These are phyloP conservation scores for Calidris pygmaea DNA, from an alignment of 2,113 vertebrate genomes.

Conservation along the genomic window DNA sequence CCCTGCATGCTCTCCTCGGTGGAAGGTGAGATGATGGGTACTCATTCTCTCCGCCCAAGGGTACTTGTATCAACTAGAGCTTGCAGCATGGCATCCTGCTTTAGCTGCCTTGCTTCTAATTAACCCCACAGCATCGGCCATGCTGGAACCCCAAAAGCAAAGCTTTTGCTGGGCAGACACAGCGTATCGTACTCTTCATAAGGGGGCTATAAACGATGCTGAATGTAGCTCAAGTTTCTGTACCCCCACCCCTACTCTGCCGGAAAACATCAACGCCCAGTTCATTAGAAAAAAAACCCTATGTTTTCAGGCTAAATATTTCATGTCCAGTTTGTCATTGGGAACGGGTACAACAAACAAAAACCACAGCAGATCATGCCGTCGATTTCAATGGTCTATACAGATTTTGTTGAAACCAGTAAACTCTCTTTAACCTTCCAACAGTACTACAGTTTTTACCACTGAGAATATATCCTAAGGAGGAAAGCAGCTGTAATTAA, in stretches of 20 bases:
- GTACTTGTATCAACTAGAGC: background rate
- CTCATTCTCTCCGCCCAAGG: background rate
- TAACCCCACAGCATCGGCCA: background rate
- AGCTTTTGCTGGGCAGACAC: background rate
- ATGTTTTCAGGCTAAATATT: background rate
- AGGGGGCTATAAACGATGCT: background rate
- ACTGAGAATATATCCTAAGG: background rate
- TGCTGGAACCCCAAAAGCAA: background rate
- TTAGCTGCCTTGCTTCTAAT: background rate
- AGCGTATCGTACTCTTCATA: background rate
- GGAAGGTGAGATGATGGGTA: background rate
- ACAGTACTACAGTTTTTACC: background rate
- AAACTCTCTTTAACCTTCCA: background rate
- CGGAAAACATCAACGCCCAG: background rate
- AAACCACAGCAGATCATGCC: background rate
- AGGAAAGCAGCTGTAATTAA: background rate
- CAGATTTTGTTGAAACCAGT: background rate
- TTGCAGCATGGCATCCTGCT: background rate
- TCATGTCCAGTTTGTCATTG: background rate
- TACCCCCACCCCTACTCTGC: no score
- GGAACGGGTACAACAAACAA: background rate
- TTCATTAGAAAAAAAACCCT: background rate
- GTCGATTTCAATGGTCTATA: fast-evolving
- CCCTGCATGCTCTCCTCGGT: fast-evolving
- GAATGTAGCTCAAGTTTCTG: background rate